Evolutionary conservation across 2,113 vertebrate species (phyloP), one percentile per base, ranked within the genome.

Genomic region (Chloropsis hardwickii): DNA sequence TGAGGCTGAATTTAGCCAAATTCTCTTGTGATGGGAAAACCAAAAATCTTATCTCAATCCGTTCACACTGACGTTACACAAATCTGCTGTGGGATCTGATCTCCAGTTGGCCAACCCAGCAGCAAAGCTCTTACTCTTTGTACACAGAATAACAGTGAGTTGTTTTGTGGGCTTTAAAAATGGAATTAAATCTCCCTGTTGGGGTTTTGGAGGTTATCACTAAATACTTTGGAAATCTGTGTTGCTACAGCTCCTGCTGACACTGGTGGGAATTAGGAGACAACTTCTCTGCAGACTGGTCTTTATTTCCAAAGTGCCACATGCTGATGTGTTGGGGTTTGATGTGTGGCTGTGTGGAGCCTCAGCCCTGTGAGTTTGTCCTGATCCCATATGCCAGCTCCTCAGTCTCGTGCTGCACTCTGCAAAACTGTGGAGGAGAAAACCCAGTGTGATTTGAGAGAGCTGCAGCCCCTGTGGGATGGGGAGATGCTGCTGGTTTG

Each of bases 71-170:
- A 83, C 82, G 79, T 93, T 71, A 67, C 79, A 19, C 61, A 92
- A 74, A 93, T 81, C 82, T 86, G 51, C 82, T 53, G 72, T 92
- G 82, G 56, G 88, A 56, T 86, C 94, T 93, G 90, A 66, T 88
- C 70, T 92, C 58, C 33, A 51, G 58, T 5, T 82, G 90, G 82
- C 74, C 61, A 44, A 37, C 85, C 22, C 51, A 51, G 27, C 47
- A 71, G 85, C n/a, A 83, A 71, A 90, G 47, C 62, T 88, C 50
- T 57, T 73, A 28, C 8, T 45, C 70, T 94, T 54, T 88, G 51
- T 51, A 37, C 35, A 10, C 53, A 4, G 66, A 84, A 21, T 23
- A 88, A 58, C 83, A 81, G 14, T 5, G 27, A 64, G 56, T 78
- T 88, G 69, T 78, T 89, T 10, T 44, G 73, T 51, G 73, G 65